Evolutionary conservation across 2,888 invertebrate species (phyloP).

Genomic region (Caenorhabditis sp.): DNA sequence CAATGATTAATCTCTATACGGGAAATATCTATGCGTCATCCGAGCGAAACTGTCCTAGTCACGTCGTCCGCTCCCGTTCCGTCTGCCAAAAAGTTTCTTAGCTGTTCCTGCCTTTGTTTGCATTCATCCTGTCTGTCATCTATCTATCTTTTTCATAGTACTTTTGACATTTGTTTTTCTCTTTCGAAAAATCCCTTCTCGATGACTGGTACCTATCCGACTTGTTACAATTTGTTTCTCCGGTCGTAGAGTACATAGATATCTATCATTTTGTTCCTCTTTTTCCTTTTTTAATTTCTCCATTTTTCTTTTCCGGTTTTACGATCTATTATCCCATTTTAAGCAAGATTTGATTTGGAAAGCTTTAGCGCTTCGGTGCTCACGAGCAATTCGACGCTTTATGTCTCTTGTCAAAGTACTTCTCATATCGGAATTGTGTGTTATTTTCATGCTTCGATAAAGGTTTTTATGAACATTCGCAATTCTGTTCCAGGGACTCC

Average conservation of each 20-base stretch:
- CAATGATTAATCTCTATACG: constrained; percentile 19
- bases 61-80: constrained; percentile 25
- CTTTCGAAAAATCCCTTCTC: constrained; percentile 44
- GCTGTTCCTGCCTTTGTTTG: too few relatives aligned
- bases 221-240: constrained; percentile 40
- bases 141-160: constrained; percentile 5
- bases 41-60: constrained; percentile 31
- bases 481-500: background rate
- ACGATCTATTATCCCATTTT: constrained; percentile 18
- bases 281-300: constrained; percentile 19
- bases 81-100: constrained; percentile 48
- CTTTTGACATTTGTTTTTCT: constrained; percentile 7
- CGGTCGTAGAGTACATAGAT: constrained; percentile 46
- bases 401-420: constrained; percentile 34
- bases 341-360: constrained; percentile 39
- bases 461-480: background rate
- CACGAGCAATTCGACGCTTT: constrained; percentile 37
- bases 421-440: constrained; percentile 42
- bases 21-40: constrained; percentile 33
- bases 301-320: constrained; percentile 30
- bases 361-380: constrained; percentile 51
- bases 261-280: constrained; percentile 39
- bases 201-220: constrained; percentile 35
- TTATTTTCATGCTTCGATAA: constrained; percentile 15
- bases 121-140: too few relatives aligned